Conservation (phyloP, 2,113 vertebrate species). For the Eidolon helvum region DNA sequence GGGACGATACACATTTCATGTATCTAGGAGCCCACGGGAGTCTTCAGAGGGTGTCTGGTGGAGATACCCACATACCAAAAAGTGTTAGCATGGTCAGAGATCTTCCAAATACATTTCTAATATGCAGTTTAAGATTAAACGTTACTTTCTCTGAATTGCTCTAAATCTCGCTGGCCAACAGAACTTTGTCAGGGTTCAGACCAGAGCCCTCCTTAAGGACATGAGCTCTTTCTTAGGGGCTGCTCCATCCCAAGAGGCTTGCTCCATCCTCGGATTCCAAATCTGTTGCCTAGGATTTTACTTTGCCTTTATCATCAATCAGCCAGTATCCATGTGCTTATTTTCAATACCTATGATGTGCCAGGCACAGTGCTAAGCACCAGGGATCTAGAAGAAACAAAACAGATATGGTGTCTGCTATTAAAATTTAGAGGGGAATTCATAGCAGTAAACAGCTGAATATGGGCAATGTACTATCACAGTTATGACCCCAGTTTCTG, state of each 20-base stretch:
- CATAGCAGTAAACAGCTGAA: neutral
- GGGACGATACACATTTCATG: neutral
- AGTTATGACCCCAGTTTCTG: neutral
- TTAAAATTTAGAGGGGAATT: neutral
- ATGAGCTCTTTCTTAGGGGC: neutral
- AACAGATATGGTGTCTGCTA: neutral
- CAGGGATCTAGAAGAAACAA: neutral
- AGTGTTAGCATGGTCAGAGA: no score
- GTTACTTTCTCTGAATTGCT: neutral
- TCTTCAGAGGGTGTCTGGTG: neutral
- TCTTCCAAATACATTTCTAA: neutral
- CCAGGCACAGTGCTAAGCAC: neutral
- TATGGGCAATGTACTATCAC: accelerated
- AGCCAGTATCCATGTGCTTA: neutral
- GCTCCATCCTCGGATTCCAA: accelerated
- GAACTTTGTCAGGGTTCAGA: neutral
- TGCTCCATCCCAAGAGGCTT: neutral
- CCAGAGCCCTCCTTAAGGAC: neutral
- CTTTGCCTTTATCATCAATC: neutral
- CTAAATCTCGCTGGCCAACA: neutral
- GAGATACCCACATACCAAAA: neutral
- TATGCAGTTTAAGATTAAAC: neutral
- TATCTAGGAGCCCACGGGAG: neutral
- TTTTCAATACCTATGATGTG: neutral
- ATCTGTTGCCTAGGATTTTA: neutral